Evolutionary conservation across 2,797 vertebrate species (phyloP).

Genomic region (Trichosurus vulpecula): DNA sequence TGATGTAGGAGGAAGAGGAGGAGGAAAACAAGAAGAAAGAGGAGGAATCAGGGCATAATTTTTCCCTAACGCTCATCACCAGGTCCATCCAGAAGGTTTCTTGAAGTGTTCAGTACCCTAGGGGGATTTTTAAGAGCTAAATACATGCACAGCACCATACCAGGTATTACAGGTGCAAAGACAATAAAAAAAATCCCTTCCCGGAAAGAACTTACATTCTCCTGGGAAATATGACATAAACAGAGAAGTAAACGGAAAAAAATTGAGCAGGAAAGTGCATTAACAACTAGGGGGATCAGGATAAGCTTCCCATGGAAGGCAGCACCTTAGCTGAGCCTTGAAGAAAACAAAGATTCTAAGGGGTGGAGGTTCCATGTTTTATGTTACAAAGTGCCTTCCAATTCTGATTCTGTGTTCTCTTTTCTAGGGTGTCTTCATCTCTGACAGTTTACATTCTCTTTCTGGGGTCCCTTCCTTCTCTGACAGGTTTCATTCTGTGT

Average conservation of each 20-base stretch:
- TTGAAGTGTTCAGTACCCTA: not conserved
- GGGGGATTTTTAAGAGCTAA: not conserved
- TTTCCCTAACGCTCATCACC: not conserved
- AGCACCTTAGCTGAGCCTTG: not conserved
- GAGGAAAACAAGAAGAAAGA: not conserved
- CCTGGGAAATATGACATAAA: not conserved
- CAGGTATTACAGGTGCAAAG: not conserved
- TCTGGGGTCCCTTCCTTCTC: not conserved
- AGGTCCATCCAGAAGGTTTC: not conserved
- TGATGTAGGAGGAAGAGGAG: not conserved
- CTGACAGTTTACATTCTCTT: not conserved
- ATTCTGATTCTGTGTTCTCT: not conserved
- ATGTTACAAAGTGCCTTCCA: not conserved
- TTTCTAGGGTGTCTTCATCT: not conserved
- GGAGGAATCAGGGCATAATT: not conserved
- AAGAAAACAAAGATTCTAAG: not conserved
- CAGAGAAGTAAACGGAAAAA: not conserved
- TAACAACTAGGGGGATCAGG: not conserved
- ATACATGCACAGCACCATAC: not conserved
- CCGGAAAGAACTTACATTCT: not conserved
- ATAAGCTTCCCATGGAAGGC: not conserved
- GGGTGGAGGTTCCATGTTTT: not conserved
- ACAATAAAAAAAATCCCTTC: not conserved
- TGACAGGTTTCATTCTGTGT: not conserved
- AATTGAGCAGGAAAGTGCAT: not conserved